phyloP scores from a whole-genome alignment of 2,797 vertebrate species.

The Miichthys miiuy region DNA sequence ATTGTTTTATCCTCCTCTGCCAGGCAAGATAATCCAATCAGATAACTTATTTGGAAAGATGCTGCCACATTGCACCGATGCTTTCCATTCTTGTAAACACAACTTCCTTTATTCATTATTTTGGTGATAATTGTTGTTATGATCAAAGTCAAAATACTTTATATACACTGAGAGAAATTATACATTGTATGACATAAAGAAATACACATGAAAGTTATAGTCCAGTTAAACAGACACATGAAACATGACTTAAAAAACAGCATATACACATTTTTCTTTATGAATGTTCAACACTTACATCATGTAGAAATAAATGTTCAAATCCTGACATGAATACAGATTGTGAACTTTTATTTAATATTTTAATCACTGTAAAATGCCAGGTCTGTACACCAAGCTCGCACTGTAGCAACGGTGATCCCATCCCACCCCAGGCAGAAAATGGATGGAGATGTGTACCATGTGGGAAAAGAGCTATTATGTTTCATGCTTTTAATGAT shows the following conservation, averaged over 20 bases:
- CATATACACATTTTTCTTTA: too few species aligned
- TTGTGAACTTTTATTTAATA: background rate
- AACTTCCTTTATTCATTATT: too few species aligned
- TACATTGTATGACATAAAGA: background rate
- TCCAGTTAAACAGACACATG: rapidly evolving
- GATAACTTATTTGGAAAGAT: background rate
- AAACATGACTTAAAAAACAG: background rate
- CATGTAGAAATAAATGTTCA: background rate
- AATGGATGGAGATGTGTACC: background rate
- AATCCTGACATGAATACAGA: background rate
- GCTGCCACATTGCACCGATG: background rate
- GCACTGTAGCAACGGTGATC: too few species aligned
- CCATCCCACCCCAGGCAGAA: background rate
- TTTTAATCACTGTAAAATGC: background rate
- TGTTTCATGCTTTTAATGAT: too few species aligned
- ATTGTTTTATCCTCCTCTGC: slow-evolving; percentile 4
- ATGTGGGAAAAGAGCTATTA: too few species aligned
- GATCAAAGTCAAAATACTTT: background rate
- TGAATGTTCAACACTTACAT: background rate
- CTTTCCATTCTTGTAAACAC: background rate
- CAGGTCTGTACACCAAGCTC: background rate
- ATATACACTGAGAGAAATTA: background rate
- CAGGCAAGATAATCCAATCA: slow-evolving; percentile 4
- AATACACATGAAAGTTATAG: too few species aligned
- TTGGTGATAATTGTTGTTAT: background rate